Percentiles rank a stretch among this genome's conserved stretches.
Conservation (phyloP, 2,888 invertebrate genomes). For the Periphyllus acericola region DNA sequence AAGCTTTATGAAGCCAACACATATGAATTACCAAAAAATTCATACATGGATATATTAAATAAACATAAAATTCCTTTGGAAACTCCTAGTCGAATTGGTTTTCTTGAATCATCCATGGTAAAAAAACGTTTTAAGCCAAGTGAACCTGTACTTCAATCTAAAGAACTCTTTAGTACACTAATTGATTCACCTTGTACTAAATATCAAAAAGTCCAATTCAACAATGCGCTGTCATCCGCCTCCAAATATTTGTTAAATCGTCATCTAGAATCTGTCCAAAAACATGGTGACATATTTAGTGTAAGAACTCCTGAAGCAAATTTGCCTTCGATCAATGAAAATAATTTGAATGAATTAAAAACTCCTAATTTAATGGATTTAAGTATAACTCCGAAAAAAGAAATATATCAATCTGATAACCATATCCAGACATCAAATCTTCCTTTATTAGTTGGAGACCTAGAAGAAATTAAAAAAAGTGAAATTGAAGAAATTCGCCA, state of each 20-base stretch:
- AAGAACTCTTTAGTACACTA: conserved; percentile 40
- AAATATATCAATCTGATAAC: background rate
- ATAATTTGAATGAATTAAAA: background rate
- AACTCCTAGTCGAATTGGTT: conserved; percentile 13
- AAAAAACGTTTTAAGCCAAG: background rate
- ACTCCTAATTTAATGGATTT: conserved; percentile 23
- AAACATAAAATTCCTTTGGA: conserved; percentile 45
- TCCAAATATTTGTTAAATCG: conserved; percentile 51
- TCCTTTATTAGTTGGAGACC: background rate
- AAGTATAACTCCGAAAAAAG: conserved; percentile 1
- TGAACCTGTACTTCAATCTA: conserved; percentile 47
- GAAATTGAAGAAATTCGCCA: conserved; percentile 31
- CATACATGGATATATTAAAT: conserved; percentile 18
- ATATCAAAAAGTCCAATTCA: conserved; percentile 36
- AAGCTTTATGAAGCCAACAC: conserved; percentile 9
- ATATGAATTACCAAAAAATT: background rate
- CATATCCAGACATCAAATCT: conserved; percentile 6
- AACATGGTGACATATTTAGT: conserved; percentile 31
- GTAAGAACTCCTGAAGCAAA: background rate
- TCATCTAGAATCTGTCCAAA: conserved; percentile 45
- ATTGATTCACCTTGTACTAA: conserved; percentile 59
- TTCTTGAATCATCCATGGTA: conserved; percentile 28
- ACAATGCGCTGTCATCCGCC: conserved; percentile 52
- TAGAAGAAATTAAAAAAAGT: conserved; percentile 39
- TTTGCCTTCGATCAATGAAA: background rate